Evolutionary conservation across 23 tunicate genomes (phyloP).

Genomic region (Styela clava): DNA sequence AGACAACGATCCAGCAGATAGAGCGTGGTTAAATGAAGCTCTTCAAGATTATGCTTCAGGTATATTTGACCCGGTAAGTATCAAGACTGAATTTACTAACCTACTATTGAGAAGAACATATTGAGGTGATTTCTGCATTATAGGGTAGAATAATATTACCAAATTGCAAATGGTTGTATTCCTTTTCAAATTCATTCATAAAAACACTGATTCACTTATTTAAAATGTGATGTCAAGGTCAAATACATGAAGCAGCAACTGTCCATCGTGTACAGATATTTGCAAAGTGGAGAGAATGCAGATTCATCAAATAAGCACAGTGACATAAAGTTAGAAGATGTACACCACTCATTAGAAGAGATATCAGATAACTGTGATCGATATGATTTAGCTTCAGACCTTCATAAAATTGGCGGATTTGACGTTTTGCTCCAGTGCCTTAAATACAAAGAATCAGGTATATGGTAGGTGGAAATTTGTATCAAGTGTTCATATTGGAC

Average conservation of each 20-base stretch:
- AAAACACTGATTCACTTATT: no score
- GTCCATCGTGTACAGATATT: not conserved
- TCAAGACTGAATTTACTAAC: no score
- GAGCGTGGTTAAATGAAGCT: constrained; percentile 26
- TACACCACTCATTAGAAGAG: constrained; percentile 19
- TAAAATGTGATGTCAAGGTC: not conserved
- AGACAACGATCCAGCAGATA: not conserved
- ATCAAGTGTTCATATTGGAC: not conserved
- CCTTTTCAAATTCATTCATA: no score
- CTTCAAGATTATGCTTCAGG: constrained; percentile 12
- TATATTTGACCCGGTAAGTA: constrained; percentile 17
- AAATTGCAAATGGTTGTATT: no score
- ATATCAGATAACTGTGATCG: constrained; percentile 47
- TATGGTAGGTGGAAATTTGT: constrained; percentile 14
- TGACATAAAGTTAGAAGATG: not conserved
- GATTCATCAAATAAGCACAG: not conserved
- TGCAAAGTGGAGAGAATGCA: not conserved
- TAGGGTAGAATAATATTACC: no score
- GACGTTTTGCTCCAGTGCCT: constrained; percentile 22
- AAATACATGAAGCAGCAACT: constrained; percentile 8
- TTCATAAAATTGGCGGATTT: constrained; percentile 67
- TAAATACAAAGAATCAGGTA: constrained; percentile 4
- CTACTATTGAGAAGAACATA: no score
- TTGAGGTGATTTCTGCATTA: no score
- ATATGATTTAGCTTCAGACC: constrained; percentile 55